Evolutionary conservation across 2,888 invertebrate genomes (phyloP), one percentile per base, ranked within the genome.

Genomic region (Atherix ibis): DNA sequence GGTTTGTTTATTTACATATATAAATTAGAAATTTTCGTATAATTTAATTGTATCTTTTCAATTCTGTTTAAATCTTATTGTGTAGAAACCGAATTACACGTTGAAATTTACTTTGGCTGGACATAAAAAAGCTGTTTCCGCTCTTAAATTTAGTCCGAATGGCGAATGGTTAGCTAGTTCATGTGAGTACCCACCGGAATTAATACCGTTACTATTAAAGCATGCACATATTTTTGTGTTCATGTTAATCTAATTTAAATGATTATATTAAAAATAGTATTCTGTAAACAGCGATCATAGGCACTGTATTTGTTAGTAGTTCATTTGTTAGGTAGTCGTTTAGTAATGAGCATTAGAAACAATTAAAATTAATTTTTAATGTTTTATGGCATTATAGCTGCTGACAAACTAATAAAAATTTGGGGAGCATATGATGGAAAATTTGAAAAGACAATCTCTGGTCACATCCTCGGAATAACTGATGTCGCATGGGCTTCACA

Each of bases 371-470:
- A n/a, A 16, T 16, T 34, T 35, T 34, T 18, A 22, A n/a, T 33
- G 18, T 29, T 40, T 43, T 32, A 41, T 39, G n/a, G n/a, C n/a
- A 41, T 54, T 70, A 43, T 63, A 92, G 92, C 92, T 60, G 95
- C 97, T 45, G 97, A 97, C 62, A 97, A 97, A 68, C 68, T 97
- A 43, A 91, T 98, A 42, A 97, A 95, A 66, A 85, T 95, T 48
- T 98, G 98, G 94, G 94, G 94, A 41, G 92, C 94, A 15, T 92
- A 92, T 57, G 95, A 97, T 73, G 95, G 97, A 27, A 95, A 95
- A 63, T 95, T 94, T 67, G 97, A 97, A 62, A 95, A 95, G 63
- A 92, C 94, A 10, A 92, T 98, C 49, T 77, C 84, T 5, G 97
- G 97, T 31, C 98, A 98, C 61, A 97, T 97, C 63, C 70, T 97